Base-by-base conservation (phyloP, 2,113 vertebrate species). In the Ancistrus triradiatus region DNA sequence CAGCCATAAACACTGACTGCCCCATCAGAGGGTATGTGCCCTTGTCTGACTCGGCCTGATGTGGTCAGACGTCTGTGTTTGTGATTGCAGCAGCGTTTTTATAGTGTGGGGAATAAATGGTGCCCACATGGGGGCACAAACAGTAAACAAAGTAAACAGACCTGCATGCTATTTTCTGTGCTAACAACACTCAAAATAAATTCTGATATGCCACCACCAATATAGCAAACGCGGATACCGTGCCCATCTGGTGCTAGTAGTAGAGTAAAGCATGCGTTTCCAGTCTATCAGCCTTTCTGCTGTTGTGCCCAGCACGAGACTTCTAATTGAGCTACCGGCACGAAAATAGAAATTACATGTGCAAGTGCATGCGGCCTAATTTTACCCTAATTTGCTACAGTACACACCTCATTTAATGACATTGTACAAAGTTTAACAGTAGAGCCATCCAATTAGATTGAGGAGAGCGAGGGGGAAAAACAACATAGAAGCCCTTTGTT, bases 331-430 rank as follows among this genome's bases (percentile, higher is more conserved):
- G 62, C 59, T 19, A 49, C 68, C 42, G 55, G 55, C 19, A 48
- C 48, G 24, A 17, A 42, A 46, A 37, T 31, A 19, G 44, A 63
- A 74, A 67, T 74, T 49, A 68, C 68, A 62, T 59, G 46, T 72
- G 69, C 55, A 68, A 79, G 53, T 72, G 73, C 56, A 47, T 74
- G 69, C 77, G 79, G 24, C 40, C 22, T 79, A 76, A 66, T 78
- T 75, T 73, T 58, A 59, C 73, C 28, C 59, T 79, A 74, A 81
- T 80, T 71, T 75, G 59, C 66, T 65, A 73, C 74, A 76, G 70
- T 73, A 80, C 78, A 78, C 81, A 82, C 78, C 77, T 85, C 52
- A 69, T 81, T 83, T 79, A 68, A 76, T 73, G 73, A 68, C 61
- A 58, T 31, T 19, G 52, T 74, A 18, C 68, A n/a, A n/a, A 74